These are phyloP conservation scores for Laothoe populi DNA, from an alignment of 2,888 invertebrate genomes.

Conservation along the genomic window DNA sequence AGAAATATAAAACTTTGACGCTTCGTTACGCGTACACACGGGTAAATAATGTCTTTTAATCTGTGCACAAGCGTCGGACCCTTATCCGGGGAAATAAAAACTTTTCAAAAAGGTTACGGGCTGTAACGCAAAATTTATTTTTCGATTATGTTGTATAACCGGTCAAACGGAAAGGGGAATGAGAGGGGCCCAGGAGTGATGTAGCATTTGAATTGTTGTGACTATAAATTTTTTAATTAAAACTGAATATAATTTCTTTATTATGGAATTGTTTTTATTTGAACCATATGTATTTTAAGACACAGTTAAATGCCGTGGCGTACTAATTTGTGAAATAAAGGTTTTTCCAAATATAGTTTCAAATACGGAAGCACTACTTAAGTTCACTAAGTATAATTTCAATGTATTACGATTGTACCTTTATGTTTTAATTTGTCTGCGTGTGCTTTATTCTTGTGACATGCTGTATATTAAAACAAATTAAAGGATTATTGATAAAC, in stretches of 20 bases:
- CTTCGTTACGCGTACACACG: constrained; percentile 63
- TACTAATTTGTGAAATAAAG: too few species aligned
- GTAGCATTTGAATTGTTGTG: constrained; percentile 47
- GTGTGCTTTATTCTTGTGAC: too few species aligned
- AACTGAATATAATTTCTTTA: not conserved
- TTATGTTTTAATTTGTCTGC: too few species aligned
- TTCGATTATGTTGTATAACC: constrained; percentile 69
- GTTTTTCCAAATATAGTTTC: too few species aligned
- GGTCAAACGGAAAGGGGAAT: constrained; percentile 49
- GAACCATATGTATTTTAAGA: too few species aligned
- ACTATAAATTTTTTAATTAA: not conserved
- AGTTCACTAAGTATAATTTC: too few species aligned
- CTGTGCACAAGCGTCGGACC: constrained; percentile 68
- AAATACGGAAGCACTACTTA: too few species aligned
- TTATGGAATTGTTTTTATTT: not conserved
- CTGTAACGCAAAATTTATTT: constrained; percentile 68
- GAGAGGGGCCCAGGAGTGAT: constrained; percentile 41
- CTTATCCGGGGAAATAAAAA: constrained; percentile 69
- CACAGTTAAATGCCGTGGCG: too few species aligned
- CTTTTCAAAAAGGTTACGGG: constrained; percentile 63
- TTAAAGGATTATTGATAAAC: too few species aligned
- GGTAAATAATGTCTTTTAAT: constrained; percentile 81
- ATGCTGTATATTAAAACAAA: too few species aligned
- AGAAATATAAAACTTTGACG: constrained; percentile 76
- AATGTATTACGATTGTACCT: too few species aligned